Base-by-base conservation (phyloP, 2,113 vertebrate species). In the Mastomys natalensis region DNA sequence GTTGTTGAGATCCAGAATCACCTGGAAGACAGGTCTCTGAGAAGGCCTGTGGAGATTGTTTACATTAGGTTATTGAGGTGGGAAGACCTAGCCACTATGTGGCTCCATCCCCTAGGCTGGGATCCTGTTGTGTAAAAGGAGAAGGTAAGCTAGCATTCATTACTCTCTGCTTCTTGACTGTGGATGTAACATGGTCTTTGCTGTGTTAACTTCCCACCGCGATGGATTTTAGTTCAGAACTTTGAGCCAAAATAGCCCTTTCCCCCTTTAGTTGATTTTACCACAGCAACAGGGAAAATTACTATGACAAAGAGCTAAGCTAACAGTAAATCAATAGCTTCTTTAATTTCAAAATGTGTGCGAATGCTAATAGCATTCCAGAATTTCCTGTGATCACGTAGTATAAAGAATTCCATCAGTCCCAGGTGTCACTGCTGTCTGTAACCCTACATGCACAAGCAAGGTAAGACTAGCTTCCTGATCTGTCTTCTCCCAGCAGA, bases 291-390 rank as follows among this genome's bases (percentile, higher is more conserved):
- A 64, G 40, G 29, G 43, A 48, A 48, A 45, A 16, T 64, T 21
- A 22, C 26, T 22, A 66, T 45, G 60, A 66, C 40, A 66, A 86
- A 43, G n/a, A 45, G 8, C 43, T 90, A 82, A 70, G 5, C 43
- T 90, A 82, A 70, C 5, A 66, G n/a, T 31, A 51, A 89, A 37
- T 43, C 37, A 55, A 13, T 40, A 90, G 72, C 11, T 21, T 68
- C 68, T n/a, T 82, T 88, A n/a, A 90, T 93, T 94, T 73, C 60
- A 73, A 90, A 94, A 55, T 66, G 37, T 53, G 87, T 5, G 76
- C 87, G 8, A 70, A 37, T 68, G 5, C 73, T 34, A 9, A 48
- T 15, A 40, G n/a, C 45, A 78, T 48, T 84, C 87, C 45, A 40
- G 93, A 80, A 81, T 64, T 91, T 73, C 34, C 82, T 78, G 3